phyloP scores from a whole-genome alignment of 2,797 vertebrate species.

The Ambastaia sidthimunki region DNA sequence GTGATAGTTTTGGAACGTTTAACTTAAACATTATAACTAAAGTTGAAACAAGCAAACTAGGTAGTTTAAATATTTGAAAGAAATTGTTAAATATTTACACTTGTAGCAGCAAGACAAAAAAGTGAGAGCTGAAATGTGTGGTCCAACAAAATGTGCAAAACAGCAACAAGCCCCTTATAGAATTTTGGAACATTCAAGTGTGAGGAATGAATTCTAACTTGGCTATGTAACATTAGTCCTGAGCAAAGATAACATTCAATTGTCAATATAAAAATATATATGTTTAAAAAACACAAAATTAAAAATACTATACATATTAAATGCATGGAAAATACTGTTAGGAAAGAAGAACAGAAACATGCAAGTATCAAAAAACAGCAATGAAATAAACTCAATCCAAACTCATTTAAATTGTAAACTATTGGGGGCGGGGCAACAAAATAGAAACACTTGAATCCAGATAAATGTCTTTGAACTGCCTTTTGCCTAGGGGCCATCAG shows the following conservation, averaged over 20 bases:
- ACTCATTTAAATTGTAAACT: slow-evolving; percentile 55
- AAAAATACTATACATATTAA: slow-evolving; percentile 32
- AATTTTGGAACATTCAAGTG: background rate
- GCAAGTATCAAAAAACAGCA: slow-evolving; percentile 8
- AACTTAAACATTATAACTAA: too few relatives aligned
- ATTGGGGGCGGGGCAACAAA: slow-evolving; percentile 62
- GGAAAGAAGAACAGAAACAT: slow-evolving; percentile 7
- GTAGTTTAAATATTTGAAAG: slow-evolving; percentile 21
- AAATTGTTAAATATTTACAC: slow-evolving; percentile 20
- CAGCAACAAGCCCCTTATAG: background rate
- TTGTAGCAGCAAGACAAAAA: slow-evolving; percentile 26
- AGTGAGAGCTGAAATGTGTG: slow-evolving; percentile 6
- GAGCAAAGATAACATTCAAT: slow-evolving; percentile 46
- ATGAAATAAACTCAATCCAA: slow-evolving; percentile 30
- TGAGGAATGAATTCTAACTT: slow-evolving; percentile 24
- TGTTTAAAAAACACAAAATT: slow-evolving; percentile 29
- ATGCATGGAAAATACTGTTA: background rate
- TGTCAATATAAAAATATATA: slow-evolving; percentile 61
- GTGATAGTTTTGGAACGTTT: background rate
- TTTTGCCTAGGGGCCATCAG: slow-evolving; percentile 74
- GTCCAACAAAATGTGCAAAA: slow-evolving; percentile 50
- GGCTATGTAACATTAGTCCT: slow-evolving; percentile 34
- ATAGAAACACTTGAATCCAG: slow-evolving; percentile 50
- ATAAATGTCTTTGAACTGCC: slow-evolving; percentile 74
- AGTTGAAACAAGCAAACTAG: background rate